Percentiles rank a stretch among this genome's conserved stretches.
Conservation (phyloP, 1,140 invertebrate species). For the Schlechtendalia chinensis region DNA sequence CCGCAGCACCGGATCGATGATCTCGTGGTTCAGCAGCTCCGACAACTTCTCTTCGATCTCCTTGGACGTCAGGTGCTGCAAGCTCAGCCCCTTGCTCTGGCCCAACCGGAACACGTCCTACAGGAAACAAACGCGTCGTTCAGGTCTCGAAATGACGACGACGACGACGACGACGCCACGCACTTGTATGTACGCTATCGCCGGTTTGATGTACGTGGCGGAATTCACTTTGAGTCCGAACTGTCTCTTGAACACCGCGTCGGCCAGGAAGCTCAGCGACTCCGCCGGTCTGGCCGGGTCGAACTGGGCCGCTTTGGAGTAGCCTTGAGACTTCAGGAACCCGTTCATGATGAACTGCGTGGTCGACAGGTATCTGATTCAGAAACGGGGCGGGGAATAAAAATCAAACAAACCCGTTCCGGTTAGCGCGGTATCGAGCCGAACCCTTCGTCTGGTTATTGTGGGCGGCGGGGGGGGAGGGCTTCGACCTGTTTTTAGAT, state of each 20-base stretch:
- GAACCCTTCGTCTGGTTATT: not conserved
- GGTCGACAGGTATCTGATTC: constrained; percentile 68
- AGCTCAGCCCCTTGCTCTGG: constrained; percentile 65
- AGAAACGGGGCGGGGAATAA: too few relatives aligned
- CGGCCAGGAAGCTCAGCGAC: constrained; percentile 64
- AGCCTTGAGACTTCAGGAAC: constrained; percentile 72
- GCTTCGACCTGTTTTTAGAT: not conserved
- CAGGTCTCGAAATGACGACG: too few relatives aligned
- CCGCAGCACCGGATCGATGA: constrained; percentile 73
- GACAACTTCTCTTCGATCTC: constrained; percentile 73
- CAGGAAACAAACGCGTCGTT: not conserved
- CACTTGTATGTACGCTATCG: constrained; percentile 68
- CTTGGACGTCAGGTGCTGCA: constrained; percentile 57
- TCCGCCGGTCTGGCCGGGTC: constrained; percentile 68
- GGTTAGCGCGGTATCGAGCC: too few relatives aligned
- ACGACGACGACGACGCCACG: not conserved
- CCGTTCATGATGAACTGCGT: constrained; percentile 71
- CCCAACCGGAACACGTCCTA: constrained; percentile 69
- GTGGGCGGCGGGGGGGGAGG: too few relatives aligned
- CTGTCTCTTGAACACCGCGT: constrained; percentile 68
- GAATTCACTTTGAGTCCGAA: constrained; percentile 71
- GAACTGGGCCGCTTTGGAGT: constrained; percentile 69
- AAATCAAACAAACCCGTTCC: too few relatives aligned
- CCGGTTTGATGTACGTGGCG: constrained; percentile 70
- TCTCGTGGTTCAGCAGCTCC: constrained; percentile 74